Evolutionary conservation across 2,113 vertebrate species (phyloP), one percentile per base, ranked within the genome.

Genomic region (Poeciliopsis prolifica): DNA sequence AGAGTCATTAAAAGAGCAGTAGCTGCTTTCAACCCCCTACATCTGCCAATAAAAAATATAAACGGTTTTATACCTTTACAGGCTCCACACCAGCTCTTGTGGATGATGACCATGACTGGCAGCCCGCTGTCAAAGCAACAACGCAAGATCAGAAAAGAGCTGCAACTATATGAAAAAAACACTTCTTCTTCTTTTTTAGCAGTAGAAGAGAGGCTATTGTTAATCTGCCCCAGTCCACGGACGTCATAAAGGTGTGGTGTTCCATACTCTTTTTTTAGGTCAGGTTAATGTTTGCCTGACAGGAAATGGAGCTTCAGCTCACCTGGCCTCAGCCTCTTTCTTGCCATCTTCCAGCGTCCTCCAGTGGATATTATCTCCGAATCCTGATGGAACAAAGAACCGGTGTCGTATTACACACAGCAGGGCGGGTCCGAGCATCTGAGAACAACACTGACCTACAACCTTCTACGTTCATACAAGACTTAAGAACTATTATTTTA

Each of bases 31-130:
- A 58, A 58, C 51, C 24, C 22, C 10, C 2, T n/a, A 3, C 51
- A 9, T 22, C 8, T 44, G 22, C 48, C 48, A 17, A 24, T 54
- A 22, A 8, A 54, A 54, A 54, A 22, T 54, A 54, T 15, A 24
- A 65, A 30, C 4, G 13, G 51, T 58, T 87, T 86, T 89, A 3
- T 62, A 99, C 98, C 97, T 97, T 98, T 99, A 92, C 98, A 99
- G 83, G 98, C 98, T 83, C 97, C 97, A 93, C 98, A 99, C 98
- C 98, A 99, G 60, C 94, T 98, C 87, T 99, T 99, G 88, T 99
- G 98, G 84, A 99, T 95, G 89, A 99, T 95, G 84, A 99, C 94
- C 98, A 99, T 99, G 66, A 98, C 76, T 3, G 98, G 97, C 75
- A 99, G 93, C 7, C 97, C 98, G 75, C 98, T 99, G 88, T 82